Conservation (phyloP, 2,113 vertebrate genomes). For the Macaca fascicularis region DNA sequence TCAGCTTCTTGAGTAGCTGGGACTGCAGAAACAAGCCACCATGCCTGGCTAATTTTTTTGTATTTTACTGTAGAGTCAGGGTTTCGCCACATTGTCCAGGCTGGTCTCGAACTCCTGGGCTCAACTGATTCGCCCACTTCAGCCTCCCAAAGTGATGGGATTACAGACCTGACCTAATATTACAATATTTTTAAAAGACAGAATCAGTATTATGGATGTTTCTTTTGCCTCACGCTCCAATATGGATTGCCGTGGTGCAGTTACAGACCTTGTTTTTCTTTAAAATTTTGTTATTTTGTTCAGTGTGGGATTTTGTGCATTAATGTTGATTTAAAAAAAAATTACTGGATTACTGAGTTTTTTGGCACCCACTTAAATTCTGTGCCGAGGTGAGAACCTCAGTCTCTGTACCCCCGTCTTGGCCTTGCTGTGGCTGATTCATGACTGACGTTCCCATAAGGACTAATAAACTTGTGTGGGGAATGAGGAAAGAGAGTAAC, state of each 20-base stretch:
- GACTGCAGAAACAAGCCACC: too few relatives aligned
- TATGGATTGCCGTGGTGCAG: neutral
- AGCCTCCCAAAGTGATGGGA: too few relatives aligned
- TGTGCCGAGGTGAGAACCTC: neutral
- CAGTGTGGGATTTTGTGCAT: neutral
- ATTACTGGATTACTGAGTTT: neutral
- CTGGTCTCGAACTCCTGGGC: too few relatives aligned
- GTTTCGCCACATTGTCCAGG: too few relatives aligned
- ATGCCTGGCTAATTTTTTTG: too few relatives aligned
- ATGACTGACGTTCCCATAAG: neutral
- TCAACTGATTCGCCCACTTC: too few relatives aligned
- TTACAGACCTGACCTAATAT: too few relatives aligned
- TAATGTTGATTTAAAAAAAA: neutral
- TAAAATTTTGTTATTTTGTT: neutral
- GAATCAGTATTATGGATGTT: neutral
- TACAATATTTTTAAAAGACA: neutral
- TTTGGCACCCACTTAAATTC: rapidly evolving
- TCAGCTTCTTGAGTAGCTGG: too few relatives aligned
- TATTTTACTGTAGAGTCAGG: too few relatives aligned
- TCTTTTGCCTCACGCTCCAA: neutral
- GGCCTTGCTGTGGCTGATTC: too few relatives aligned
- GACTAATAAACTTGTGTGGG: too few relatives aligned
- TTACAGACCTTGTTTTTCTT: neutral
- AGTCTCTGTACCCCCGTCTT: neutral
- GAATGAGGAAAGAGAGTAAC: neutral